These are phyloP conservation scores for Montifringilla adamsi DNA, from an alignment of 2,113 vertebrate genomes.

Conservation along the genomic window DNA sequence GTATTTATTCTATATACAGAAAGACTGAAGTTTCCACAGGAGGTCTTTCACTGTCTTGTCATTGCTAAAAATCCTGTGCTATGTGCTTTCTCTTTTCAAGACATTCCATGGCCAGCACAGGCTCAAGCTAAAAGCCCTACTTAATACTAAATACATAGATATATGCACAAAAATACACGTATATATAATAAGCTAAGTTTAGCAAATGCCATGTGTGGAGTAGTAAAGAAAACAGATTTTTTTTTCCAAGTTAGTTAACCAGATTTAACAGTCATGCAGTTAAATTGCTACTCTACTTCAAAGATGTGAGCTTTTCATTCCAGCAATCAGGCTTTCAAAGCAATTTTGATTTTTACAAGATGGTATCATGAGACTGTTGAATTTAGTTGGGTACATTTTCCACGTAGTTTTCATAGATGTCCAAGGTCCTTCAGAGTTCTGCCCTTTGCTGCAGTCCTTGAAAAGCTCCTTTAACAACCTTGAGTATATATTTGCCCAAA, in stretches of 20 bases:
- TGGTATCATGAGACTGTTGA: not conserved
- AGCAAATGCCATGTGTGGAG: not conserved
- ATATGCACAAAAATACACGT: not conserved
- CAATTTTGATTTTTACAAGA: not conserved
- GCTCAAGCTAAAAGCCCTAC: not conserved
- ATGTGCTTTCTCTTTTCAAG: not conserved
- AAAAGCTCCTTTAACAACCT: not conserved
- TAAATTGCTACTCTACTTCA: not conserved
- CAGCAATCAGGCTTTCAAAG: not conserved
- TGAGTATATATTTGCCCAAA: rapidly evolving
- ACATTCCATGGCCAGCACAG: rapidly evolving
- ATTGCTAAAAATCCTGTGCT: not conserved
- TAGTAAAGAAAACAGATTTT: not conserved
- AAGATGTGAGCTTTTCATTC: not conserved
- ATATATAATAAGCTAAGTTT: not conserved
- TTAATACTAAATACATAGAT: not conserved
- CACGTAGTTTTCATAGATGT: not conserved
- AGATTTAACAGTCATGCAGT: not conserved
- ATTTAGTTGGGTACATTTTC: not conserved
- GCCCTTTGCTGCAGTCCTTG: not conserved
- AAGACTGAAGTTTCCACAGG: not conserved
- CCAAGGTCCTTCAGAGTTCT: not conserved
- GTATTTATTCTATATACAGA: not conserved
- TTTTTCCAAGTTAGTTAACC: not conserved
- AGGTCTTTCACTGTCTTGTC: not conserved